Evolutionary conservation across 2,888 invertebrate species (phyloP).

Genomic region (Halictus quadricinctus): DNA sequence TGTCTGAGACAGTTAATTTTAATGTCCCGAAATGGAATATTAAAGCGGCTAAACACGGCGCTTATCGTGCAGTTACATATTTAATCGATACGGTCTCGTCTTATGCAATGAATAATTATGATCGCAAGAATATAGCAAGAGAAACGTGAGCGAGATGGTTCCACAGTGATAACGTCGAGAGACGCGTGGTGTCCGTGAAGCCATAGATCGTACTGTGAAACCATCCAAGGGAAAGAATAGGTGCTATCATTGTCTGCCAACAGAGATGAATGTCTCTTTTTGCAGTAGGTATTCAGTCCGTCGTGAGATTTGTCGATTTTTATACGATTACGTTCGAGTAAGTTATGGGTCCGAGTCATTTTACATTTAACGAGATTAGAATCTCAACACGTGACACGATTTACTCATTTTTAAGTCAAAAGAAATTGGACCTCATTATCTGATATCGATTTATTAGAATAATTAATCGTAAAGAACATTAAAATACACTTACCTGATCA

Average conservation of each 20-base stretch:
- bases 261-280: not conserved
- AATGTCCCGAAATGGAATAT: not conserved
- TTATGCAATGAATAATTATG: not conserved
- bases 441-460: not conserved
- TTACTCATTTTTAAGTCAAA: not conserved
- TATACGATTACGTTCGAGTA: not conserved
- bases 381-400: not conserved
- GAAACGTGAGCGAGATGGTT: not conserved
- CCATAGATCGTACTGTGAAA: not conserved
- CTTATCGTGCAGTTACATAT: not conserved
- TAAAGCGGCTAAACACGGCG: not conserved
- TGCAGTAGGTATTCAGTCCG: not conserved
- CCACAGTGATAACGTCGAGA: not conserved
- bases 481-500: slow-evolving; percentile 16
- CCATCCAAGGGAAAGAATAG: not conserved
- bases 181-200: not conserved
- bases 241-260: slow-evolving; percentile 3
- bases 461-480: not conserved
- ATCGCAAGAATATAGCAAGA: not conserved
- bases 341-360: not conserved
- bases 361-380: not conserved
- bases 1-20: not conserved
- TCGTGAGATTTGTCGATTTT: not conserved
- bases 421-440: not conserved
- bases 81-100: not conserved